Conservation (phyloP, 1,140 invertebrate genomes). For the Tachypleus tridentatus region DNA sequence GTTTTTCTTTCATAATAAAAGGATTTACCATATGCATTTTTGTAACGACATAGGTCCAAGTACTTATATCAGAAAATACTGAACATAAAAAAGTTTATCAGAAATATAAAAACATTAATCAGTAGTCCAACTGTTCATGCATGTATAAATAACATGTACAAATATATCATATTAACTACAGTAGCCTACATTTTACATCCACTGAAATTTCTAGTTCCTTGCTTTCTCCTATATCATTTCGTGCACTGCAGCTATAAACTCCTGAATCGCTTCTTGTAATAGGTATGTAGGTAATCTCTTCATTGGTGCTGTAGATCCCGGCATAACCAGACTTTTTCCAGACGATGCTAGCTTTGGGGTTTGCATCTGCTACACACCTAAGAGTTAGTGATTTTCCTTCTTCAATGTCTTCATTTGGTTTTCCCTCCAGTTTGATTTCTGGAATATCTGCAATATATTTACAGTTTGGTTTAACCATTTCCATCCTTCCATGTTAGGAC, state of each 20-base stretch:
- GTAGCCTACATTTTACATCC: slow-evolving; percentile 21
- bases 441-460: slow-evolving; percentile 52
- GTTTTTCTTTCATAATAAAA: too few relatives aligned
- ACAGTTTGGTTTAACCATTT: too few relatives aligned
- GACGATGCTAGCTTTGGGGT: slow-evolving; percentile 70
- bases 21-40: too few relatives aligned
- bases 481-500: too few relatives aligned
- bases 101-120: too few relatives aligned
- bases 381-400: slow-evolving; percentile 66
- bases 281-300: slow-evolving; percentile 26
- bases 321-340: slow-evolving; percentile 51
- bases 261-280: slow-evolving; percentile 23
- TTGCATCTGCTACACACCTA: slow-evolving; percentile 66
- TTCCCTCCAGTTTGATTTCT: slow-evolving; percentile 55
- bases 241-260: slow-evolving; percentile 24
- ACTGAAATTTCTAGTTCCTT: slow-evolving; percentile 23
- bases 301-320: slow-evolving; percentile 25
- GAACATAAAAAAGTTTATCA: too few relatives aligned
- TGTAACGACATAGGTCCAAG: too few relatives aligned
- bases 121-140: too few relatives aligned
- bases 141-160: too few relatives aligned
- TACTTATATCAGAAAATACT: too few relatives aligned
- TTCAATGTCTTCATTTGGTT: slow-evolving; percentile 55
- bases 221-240: slow-evolving; percentile 23
- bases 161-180: too few relatives aligned